Conservation (phyloP, 1,140 invertebrate genomes). For the Drosophila ohnishii region DNA sequence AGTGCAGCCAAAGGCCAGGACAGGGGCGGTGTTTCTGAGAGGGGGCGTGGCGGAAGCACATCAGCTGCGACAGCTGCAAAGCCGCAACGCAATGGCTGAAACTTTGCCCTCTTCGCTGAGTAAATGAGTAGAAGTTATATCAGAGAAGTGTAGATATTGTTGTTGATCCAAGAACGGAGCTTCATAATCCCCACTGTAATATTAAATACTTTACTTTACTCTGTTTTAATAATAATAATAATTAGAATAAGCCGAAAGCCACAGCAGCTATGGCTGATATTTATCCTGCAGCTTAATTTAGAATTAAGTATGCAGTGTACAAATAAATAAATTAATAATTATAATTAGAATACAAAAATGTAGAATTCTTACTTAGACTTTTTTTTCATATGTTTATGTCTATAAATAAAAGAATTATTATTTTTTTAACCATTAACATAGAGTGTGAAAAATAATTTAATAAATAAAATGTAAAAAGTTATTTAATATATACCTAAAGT, state of each 20-base stretch:
- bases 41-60: background rate
- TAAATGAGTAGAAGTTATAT: conserved; percentile 25
- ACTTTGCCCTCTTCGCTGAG: conserved; percentile 26
- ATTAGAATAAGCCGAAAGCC: background rate
- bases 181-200: conserved; percentile 1
- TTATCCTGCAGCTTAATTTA: too few relatives aligned
- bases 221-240: background rate
- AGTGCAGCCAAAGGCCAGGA: conserved; percentile 40
- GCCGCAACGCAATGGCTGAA: conserved; percentile 38
- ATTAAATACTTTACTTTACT: background rate
- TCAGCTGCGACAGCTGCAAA: conserved; percentile 54
- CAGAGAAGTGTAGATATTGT: background rate
- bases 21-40: background rate
- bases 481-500: too few relatives aligned
- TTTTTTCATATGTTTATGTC: too few relatives aligned
- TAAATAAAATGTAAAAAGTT: too few relatives aligned
- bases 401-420: too few relatives aligned
- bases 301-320: too few relatives aligned
- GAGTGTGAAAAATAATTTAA: too few relatives aligned
- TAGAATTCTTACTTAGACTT: background rate
- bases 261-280: too few relatives aligned
- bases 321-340: too few relatives aligned
- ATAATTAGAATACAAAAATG: too few relatives aligned
- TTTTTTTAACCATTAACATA: too few relatives aligned
- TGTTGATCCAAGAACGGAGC: conserved; percentile 25